Conservation (phyloP, 1,140 invertebrate genomes). For the Drosophila sechellia region DNA sequence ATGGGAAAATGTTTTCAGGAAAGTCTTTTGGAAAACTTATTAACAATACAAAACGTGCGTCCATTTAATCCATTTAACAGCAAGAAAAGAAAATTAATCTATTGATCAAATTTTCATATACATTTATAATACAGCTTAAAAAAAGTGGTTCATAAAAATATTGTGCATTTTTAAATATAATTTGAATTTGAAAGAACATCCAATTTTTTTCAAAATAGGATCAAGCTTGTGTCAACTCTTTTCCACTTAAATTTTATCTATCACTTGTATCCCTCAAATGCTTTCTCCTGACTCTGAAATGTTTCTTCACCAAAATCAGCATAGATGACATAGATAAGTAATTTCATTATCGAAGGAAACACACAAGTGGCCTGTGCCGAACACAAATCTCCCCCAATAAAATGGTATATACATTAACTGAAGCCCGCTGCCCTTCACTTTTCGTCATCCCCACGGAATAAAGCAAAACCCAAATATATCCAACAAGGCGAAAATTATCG, state of each 20-base stretch:
- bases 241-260: background rate
- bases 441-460: slow-evolving; percentile 8
- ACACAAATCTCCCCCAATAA: slow-evolving; percentile 24
- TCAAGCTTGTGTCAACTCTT: background rate
- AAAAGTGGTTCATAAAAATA: background rate
- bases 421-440: slow-evolving; percentile 16
- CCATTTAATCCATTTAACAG: background rate
- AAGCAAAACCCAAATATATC: slow-evolving; percentile 45
- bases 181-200: background rate
- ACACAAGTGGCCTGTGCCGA: slow-evolving; percentile 33
- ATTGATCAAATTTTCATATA: too few relatives aligned
- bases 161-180: background rate
- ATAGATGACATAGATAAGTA: slow-evolving; percentile 34
- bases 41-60: background rate
- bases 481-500: slow-evolving; percentile 68
- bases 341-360: slow-evolving; percentile 37
- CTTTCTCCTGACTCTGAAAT: slow-evolving; percentile 6
- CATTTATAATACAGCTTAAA: background rate
- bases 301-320: slow-evolving; percentile 4
- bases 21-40: background rate
- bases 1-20: background rate
- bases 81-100: background rate
- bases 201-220: background rate
- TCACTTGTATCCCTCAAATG: background rate
- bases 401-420: slow-evolving; percentile 21